phyloP scores from a whole-genome alignment of 2,797 vertebrate species.

The Sebastes goodei region DNA sequence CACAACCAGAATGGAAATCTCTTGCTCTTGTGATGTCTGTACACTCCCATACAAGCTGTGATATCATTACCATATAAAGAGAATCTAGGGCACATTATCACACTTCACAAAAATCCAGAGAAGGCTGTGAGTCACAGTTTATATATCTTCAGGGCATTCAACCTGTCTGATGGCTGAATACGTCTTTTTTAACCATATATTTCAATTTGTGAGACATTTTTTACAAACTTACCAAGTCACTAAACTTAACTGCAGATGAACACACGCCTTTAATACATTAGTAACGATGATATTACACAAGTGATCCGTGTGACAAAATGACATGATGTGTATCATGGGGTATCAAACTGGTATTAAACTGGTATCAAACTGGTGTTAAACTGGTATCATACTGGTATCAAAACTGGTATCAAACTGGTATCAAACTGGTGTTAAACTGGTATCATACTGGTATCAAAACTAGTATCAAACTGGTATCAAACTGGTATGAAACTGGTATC shows the following conservation, averaged over 20 bases:
- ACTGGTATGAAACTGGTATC: no score
- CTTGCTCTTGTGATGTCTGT: background rate
- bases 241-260: background rate
- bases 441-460: no score
- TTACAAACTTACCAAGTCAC: constrained; percentile 12
- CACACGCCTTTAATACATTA: background rate
- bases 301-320: background rate
- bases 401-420: no score
- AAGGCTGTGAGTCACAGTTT: constrained; percentile 47
- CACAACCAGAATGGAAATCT: constrained; percentile 16
- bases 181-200: background rate
- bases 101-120: constrained; percentile 34
- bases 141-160: background rate
- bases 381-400: fast-evolving
- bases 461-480: no score
- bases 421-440: no score
- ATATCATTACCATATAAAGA: constrained; percentile 5
- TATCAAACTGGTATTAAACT: no score
- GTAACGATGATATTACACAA: background rate
- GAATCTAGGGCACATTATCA: constrained; percentile 35
- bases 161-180: constrained; percentile 6
- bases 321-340: background rate
- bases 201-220: background rate
- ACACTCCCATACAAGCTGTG: background rate
- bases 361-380: fast-evolving